A percentile compares a stretch with the other conserved stretches of the same genome.
phyloP scores from a whole-genome alignment of 2,113 vertebrate species.

The Butorides virescens region DNA sequence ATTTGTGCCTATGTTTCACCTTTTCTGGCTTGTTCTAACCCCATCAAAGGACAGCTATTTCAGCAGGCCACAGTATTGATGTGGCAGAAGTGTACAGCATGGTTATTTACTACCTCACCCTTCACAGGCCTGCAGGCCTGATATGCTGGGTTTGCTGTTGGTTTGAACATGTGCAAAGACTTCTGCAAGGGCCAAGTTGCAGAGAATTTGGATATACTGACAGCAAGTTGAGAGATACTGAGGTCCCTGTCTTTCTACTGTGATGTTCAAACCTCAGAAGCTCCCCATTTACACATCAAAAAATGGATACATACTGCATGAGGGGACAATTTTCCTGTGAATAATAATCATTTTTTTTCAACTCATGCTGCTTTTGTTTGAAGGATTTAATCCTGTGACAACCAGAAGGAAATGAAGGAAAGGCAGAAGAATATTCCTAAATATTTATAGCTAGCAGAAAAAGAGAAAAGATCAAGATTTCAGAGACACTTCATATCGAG shows the following conservation, averaged over 20 bases:
- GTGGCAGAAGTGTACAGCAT: accelerated
- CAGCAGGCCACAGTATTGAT: accelerated
- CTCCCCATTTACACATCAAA: neutral
- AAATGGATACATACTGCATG: neutral
- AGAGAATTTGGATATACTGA: neutral
- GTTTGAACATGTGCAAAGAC: neutral
- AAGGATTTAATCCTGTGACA: neutral
- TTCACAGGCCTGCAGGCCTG: neutral
- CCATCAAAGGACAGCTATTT: accelerated
- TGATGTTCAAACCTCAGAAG: neutral
- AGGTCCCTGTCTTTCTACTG: neutral
- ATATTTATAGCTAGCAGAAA: neutral
- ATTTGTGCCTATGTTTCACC: neutral
- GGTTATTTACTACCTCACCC: neutral
- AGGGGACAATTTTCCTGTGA: neutral
- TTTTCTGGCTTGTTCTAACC: neutral
- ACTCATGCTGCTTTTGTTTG: neutral
- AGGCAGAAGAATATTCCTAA: neutral
- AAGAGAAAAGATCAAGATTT: neutral
- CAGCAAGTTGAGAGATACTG: neutral
- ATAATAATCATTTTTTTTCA: neutral
- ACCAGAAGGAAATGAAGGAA: neutral
- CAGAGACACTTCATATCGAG: neutral
- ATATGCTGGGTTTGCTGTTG: neutral
- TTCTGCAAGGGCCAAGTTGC: neutral